Evolutionary conservation across 2,888 invertebrate species (phyloP).

Genomic region (Elysia crispata): DNA sequence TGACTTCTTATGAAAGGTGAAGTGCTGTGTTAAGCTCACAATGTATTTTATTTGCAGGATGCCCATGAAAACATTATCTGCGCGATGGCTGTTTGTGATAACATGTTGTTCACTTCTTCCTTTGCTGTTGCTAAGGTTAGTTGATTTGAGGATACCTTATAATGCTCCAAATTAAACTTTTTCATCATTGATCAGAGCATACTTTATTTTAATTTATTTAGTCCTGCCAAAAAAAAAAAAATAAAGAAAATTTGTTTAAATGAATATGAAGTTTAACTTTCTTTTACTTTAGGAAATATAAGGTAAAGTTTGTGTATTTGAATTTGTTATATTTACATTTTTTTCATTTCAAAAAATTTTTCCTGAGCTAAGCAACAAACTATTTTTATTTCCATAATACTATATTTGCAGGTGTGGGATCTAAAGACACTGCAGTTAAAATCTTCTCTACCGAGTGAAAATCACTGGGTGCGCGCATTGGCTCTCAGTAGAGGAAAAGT

Average conservation of each 20-base stretch:
- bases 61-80: conserved; percentile 73
- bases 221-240: background rate
- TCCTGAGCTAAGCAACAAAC: background rate
- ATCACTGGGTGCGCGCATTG: conserved; percentile 74
- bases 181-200: background rate
- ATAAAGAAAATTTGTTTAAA: too few relatives aligned
- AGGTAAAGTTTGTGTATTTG: too few relatives aligned
- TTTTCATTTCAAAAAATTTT: too few relatives aligned
- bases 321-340: too few relatives aligned
- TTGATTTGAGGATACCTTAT: background rate
- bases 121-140: conserved; percentile 71
- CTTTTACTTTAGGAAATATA: background rate
- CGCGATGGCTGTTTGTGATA: conserved; percentile 65
- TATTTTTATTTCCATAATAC: background rate
- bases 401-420: conserved; percentile 68
- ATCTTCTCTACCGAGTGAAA: conserved; percentile 67
- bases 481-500: conserved; percentile 66
- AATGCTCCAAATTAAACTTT: background rate
- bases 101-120: conserved; percentile 72
- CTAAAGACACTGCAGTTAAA: conserved; percentile 60
- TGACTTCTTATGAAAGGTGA: background rate
- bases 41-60: conserved; percentile 59
- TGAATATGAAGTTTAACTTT: background rate
- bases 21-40: background rate
- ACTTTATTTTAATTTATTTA: background rate